phyloP scores from a whole-genome alignment of 2,797 vertebrate genomes.

The Enteromius fasciolatus region DNA sequence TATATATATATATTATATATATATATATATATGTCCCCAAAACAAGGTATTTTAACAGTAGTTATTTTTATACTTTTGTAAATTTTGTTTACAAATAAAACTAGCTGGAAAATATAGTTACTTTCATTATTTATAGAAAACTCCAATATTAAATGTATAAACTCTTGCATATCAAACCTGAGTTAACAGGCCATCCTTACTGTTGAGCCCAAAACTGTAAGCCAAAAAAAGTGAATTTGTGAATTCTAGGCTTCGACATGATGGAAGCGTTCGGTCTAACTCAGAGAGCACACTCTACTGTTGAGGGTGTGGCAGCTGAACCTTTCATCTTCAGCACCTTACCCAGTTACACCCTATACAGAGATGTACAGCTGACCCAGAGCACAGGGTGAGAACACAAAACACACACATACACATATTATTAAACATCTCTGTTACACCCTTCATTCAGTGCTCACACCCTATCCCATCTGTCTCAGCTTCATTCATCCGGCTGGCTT shows the following conservation, averaged over 20 bases:
- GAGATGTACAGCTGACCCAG: conserved; percentile 86
- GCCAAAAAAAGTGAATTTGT: background rate
- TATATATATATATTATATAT: background rate
- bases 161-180: background rate
- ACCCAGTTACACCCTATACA: conserved; percentile 84
- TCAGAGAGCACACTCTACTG: conserved; percentile 81
- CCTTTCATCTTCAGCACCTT: conserved; percentile 81
- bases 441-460: background rate
- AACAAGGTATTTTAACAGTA: background rate
- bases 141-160: background rate
- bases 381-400: conserved; percentile 81
- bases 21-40: background rate
- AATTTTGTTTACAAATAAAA: background rate
- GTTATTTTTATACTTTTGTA: background rate
- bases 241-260: conserved; percentile 87
- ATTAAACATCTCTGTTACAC: background rate
- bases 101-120: no score
- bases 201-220: background rate
- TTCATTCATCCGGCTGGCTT: conserved; percentile 82
- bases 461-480: conserved; percentile 60
- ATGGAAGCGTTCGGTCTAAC: conserved; percentile 92
- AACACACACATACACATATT: background rate
- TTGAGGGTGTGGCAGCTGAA: conserved; percentile 87
- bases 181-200: background rate
- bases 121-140: conserved; percentile 1